Percentiles rank a stretch among this genome's conserved stretches.
These are phyloP conservation scores for Idaea dimidiata DNA, from an alignment of 2,888 invertebrate genomes.

Conservation along the genomic window DNA sequence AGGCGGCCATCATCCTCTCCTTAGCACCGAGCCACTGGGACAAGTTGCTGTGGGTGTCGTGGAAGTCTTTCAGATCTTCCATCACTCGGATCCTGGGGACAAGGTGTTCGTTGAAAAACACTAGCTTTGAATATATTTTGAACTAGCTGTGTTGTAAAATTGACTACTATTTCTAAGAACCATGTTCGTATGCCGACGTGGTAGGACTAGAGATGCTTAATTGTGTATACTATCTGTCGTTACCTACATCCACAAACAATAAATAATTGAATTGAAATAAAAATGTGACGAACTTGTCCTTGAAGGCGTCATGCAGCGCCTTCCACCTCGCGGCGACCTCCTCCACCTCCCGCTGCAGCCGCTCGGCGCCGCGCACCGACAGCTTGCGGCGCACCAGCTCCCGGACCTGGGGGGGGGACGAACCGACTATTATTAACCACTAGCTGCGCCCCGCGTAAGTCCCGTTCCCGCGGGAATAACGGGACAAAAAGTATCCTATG, in stretches of 20 bases:
- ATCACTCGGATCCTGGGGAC: conserved; percentile 84
- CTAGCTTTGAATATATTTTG: too few relatives aligned
- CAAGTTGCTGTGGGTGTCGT: conserved; percentile 92
- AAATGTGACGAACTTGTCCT: conserved; percentile 74
- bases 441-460: too few relatives aligned
- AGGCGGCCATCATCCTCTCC: conserved; percentile 96
- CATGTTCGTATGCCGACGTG: too few relatives aligned
- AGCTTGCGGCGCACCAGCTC: conserved; percentile 93
- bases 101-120: too few relatives aligned
- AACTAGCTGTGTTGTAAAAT: too few relatives aligned
- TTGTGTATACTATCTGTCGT: too few relatives aligned
- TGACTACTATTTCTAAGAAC: too few relatives aligned
- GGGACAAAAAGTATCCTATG: too few relatives aligned
- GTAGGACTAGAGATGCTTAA: too few relatives aligned
- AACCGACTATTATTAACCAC: not conserved
- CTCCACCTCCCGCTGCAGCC: conserved; percentile 91
- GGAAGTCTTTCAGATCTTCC: conserved; percentile 95
- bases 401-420: conserved; percentile 76
- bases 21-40: conserved; percentile 94
- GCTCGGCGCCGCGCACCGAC: conserved; percentile 90
- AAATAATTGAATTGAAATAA: not conserved
- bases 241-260: too few relatives aligned
- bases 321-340: conserved; percentile 92
- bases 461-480: not conserved
- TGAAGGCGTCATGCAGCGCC: conserved; percentile 90